Conservation (phyloP, 2,113 vertebrate species). For the Hemiprocne comata region DNA sequence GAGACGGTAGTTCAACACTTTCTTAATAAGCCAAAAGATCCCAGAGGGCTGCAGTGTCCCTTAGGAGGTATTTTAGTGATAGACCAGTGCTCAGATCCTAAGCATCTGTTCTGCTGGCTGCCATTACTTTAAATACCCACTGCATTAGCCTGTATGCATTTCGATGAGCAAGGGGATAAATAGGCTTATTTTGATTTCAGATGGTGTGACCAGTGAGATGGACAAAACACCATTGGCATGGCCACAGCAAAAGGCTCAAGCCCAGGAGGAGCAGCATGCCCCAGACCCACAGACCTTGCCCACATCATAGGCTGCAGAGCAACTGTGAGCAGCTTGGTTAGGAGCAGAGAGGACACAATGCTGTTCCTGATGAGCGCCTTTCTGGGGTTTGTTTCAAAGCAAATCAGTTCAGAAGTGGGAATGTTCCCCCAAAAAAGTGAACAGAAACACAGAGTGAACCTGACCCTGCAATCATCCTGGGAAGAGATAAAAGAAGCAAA, state of each 20-base stretch:
- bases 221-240: accelerated
- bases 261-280: neutral
- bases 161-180: neutral
- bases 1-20: neutral
- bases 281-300: too few relatives aligned
- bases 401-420: neutral
- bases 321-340: neutral
- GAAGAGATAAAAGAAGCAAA: neutral
- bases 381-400: neutral
- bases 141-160: neutral
- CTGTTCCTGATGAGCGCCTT: accelerated
- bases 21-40: neutral
- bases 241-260: neutral
- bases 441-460: neutral
- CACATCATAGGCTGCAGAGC: accelerated
- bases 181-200: neutral
- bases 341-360: accelerated
- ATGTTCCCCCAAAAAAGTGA: accelerated
- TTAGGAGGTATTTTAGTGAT: neutral
- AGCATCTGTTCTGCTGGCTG: neutral
- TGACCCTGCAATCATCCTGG: neutral
- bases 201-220: neutral
- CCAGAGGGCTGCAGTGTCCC: neutral
- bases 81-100: neutral
- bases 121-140: neutral